Conservation (phyloP, 2,797 vertebrate species). For the Poeciliopsis infans region DNA sequence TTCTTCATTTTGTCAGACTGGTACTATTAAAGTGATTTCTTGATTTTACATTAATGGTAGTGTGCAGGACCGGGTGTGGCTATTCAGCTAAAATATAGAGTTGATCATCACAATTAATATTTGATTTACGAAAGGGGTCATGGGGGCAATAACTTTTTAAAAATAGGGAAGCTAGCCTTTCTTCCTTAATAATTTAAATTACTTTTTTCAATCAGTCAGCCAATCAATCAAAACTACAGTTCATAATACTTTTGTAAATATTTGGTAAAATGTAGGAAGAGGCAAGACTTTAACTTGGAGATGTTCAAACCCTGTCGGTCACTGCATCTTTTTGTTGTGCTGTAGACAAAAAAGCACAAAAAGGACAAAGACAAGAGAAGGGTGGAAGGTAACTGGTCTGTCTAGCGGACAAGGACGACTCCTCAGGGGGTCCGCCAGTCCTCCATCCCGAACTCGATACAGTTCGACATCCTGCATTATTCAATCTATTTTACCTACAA, state of each 20-base stretch:
- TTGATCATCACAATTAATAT: not conserved
- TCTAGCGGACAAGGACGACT: conserved; percentile 31
- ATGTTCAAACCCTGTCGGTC: conserved; percentile 50
- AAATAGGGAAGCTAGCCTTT: not conserved
- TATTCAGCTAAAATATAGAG: not conserved
- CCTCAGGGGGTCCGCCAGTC: conserved; percentile 48
- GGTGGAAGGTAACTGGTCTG: conserved; percentile 48
- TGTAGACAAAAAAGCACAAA: conserved; percentile 34
- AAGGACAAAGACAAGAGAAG: conserved; percentile 64
- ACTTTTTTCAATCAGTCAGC: not conserved
- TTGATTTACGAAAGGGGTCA: not conserved
- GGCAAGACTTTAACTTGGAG: conserved; percentile 39
- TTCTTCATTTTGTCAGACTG: not conserved
- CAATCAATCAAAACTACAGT: no score
- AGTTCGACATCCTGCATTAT: conserved; percentile 20
- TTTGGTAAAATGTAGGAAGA: conserved; percentile 41
- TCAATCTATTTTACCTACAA: conserved; percentile 14
- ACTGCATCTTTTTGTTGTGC: conserved; percentile 25
- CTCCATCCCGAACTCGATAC: conserved; percentile 13
- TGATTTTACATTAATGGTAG: not conserved
- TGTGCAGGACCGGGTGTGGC: not conserved
- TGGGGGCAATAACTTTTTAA: not conserved
- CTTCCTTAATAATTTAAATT: not conserved
- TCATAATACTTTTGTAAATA: conserved; percentile 33
- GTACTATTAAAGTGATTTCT: not conserved